Evolutionary conservation across 2,888 invertebrate species (phyloP).

Genomic region (Augiades crinisus): DNA sequence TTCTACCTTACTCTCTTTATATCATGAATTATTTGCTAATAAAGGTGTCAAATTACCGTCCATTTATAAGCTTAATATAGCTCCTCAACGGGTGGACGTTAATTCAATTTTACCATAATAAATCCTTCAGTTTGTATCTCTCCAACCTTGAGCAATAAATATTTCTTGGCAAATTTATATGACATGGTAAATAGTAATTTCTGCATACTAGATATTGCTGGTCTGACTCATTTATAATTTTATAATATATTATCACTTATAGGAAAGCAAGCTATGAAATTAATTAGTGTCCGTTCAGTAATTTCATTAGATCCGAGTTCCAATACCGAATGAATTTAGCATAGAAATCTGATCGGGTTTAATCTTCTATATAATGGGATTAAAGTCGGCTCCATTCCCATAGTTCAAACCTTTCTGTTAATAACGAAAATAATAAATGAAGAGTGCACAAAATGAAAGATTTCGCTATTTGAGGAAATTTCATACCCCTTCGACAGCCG

Average conservation of each 20-base stretch:
- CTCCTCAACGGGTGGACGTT: background rate
- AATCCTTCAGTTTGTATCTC: slow-evolving; percentile 25
- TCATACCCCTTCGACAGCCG: slow-evolving; percentile 49
- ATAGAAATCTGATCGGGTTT: background rate
- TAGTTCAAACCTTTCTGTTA: no score
- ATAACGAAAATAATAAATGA: background rate
- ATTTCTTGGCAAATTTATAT: slow-evolving; percentile 37
- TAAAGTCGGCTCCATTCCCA: no score
- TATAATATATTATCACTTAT: background rate
- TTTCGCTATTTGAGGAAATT: slow-evolving; percentile 49
- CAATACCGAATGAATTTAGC: background rate
- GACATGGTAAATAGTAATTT: slow-evolving; percentile 13
- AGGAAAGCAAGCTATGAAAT: background rate
- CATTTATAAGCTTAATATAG: slow-evolving; percentile 5
- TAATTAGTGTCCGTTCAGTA: background rate
- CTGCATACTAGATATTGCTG: background rate
- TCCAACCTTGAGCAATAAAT: slow-evolving; percentile 39
- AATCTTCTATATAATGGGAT: background rate
- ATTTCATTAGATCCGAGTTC: background rate
- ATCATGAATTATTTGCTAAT: background rate
- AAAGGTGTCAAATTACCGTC: slow-evolving; percentile 1
- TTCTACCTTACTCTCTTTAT: background rate
- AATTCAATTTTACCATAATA: slow-evolving; percentile 6
- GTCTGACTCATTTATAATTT: background rate
- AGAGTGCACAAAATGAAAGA: slow-evolving; percentile 39